phyloP scores from a whole-genome alignment of 2,888 invertebrate genomes.

The Drosophila paracracens region DNA sequence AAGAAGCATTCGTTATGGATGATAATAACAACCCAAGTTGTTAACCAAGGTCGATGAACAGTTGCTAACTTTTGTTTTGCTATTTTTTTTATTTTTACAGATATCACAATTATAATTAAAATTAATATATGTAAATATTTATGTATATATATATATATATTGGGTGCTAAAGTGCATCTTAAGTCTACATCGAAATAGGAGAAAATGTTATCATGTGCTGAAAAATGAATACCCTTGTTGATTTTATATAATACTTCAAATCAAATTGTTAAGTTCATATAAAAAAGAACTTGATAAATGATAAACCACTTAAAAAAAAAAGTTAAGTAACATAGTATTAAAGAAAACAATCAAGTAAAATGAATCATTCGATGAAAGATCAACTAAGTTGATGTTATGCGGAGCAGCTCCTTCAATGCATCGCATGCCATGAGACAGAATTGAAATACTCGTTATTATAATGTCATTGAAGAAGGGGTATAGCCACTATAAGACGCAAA shows the following conservation, averaged over 20 bases:
- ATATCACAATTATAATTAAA: slow-evolving; percentile 36
- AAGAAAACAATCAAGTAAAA: background rate
- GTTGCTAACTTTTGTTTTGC: slow-evolving; percentile 16
- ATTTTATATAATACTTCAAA: background rate
- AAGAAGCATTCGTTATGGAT: slow-evolving; percentile 51
- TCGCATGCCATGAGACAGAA: background rate
- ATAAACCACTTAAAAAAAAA: no score
- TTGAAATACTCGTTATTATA: background rate
- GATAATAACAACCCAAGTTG: slow-evolving; percentile 35
- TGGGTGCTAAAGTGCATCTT: background rate
- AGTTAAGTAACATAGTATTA: background rate
- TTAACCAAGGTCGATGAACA: slow-evolving; percentile 48
- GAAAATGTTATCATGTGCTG: background rate
- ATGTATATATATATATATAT: background rate
- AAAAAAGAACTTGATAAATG: background rate
- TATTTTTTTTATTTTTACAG: slow-evolving; percentile 7
- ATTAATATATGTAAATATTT: slow-evolving; percentile 11
- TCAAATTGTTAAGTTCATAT: background rate
- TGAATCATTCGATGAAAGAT: background rate
- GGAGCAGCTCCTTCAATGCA: background rate
- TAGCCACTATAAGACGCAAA: slow-evolving; percentile 2
- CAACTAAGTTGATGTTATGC: background rate
- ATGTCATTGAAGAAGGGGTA: slow-evolving; percentile 1
- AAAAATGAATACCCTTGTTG: background rate
- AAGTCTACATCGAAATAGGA: background rate